Base-by-base conservation (phyloP, 1,140 invertebrate genomes). In the Prorops nasuta region DNA sequence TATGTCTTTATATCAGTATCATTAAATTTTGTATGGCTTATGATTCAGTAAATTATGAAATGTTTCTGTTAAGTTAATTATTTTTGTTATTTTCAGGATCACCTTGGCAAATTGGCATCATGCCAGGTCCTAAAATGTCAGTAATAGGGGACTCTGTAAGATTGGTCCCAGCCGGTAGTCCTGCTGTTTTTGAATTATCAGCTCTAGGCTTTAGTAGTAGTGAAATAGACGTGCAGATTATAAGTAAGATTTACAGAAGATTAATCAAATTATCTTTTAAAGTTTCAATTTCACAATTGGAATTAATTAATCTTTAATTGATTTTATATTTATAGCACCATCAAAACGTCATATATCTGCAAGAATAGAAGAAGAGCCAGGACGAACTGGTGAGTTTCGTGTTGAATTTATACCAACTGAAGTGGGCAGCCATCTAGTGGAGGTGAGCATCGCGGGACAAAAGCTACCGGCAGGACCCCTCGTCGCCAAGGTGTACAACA, bases 401-500 rank as follows among this genome's bases (percentile, higher is more conserved):
- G 87, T 96, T 22, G 91, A 96, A 71, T 97, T 96, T 72, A 88
- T 88, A 24, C 92, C 93, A 9, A 86, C 84, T 35, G 93, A 96
- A 79, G 92, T 96, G 52, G 92, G 92, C 60, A 93, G 88, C 55
- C 93, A 95, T 71, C 80, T 93, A 20, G 87, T 96, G 54, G 92
- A 96, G 75, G 88, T 93, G 58, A 83, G 84, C 52, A 88, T 94
- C 43, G 89, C 85, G 55, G 92, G 92, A 51, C 88, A 91, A 69
- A 92, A 92, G 77, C 77, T 95, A 54, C 86, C 88, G 61, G 89
- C 86, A 50, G 91, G 90, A 36, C 91, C 92, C 14, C 82, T 95
- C 36, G 84, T 94, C 44, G 91, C 91, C 55, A 96, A 96, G 82
- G 93, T 93, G 42, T 96, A 96, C 74, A 92, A 96, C 76, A 86